Evolutionary conservation across 2,888 invertebrate species (phyloP).

Genomic region (Ophonus ardosiacus): DNA sequence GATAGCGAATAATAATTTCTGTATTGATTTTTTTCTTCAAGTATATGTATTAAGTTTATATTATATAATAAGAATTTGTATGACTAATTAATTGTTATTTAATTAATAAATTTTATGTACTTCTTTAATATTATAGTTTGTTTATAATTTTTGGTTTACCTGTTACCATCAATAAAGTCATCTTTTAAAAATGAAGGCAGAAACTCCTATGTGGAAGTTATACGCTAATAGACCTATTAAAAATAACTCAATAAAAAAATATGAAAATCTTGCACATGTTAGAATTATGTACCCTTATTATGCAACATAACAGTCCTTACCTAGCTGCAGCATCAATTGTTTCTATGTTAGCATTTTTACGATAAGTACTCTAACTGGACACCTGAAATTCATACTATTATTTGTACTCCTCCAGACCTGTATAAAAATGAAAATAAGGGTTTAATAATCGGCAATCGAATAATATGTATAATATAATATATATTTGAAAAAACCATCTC

Average conservation of each 20-base stretch:
- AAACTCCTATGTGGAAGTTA: too few species aligned
- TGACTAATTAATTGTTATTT: slow-evolving; percentile 15
- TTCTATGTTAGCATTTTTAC: too few species aligned
- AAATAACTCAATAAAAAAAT: too few species aligned
- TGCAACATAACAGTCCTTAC: too few species aligned
- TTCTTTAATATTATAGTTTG: neutral
- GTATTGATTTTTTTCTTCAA: neutral
- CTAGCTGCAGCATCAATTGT: too few species aligned
- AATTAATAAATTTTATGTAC: slow-evolving; percentile 14
- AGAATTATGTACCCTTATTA: too few species aligned
- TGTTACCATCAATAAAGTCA: too few species aligned
- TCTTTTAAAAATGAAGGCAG: too few species aligned
- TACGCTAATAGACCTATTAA: too few species aligned
- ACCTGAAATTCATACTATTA: too few species aligned
- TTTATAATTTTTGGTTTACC: neutral
- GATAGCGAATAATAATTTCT: slow-evolving; percentile 24
- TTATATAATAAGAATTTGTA: neutral
- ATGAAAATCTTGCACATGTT: too few species aligned
- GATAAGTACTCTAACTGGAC: too few species aligned
- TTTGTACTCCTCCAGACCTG: neutral
- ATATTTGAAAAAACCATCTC: slow-evolving; percentile 62
- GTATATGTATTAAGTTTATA: neutral
- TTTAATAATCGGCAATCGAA: neutral
- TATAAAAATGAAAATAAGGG: neutral
- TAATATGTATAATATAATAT: slow-evolving; percentile 63